A percentile compares a stretch with the other conserved stretches of the same genome.
phyloP scores from a whole-genome alignment of 2,888 invertebrate species.

The Allygus modestus region DNA sequence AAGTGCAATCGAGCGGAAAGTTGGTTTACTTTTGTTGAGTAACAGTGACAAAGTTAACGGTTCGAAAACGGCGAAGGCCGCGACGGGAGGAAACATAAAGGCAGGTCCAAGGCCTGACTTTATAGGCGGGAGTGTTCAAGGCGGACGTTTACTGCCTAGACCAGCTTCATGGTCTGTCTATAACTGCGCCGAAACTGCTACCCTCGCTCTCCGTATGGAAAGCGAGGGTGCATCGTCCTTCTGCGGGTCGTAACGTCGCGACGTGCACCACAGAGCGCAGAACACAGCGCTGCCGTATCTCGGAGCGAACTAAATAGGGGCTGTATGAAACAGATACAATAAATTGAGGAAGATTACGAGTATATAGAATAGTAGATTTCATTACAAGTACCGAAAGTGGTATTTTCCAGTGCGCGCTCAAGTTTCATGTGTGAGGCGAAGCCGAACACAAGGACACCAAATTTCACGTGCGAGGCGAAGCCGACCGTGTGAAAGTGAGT shows the following conservation, averaged over 20 bases:
- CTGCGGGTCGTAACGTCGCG: neutral
- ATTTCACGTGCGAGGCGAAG: no score
- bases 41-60: constrained; percentile 43
- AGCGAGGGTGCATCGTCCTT: neutral
- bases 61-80: constrained; percentile 37
- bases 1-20: neutral
- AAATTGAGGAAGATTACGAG: no score
- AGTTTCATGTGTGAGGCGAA: no score
- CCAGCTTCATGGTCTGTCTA: constrained; percentile 48
- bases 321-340: no score
- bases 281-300: neutral
- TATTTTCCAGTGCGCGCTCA: no score
- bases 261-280: neutral
- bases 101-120: constrained; percentile 45
- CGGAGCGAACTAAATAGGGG: no score
- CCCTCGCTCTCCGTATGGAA: neutral
- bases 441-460: no score
- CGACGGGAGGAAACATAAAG: constrained; percentile 48
- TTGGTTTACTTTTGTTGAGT: constrained; percentile 11
- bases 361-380: no score
- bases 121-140: constrained; percentile 53
- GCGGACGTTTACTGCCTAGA: constrained; percentile 30
- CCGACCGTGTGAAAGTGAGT: no score
- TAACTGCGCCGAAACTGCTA: constrained; percentile 44
- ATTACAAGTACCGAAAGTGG: no score